Base-by-base conservation (phyloP, 2,797 vertebrate genomes). In the Manis crassicaudata region DNA sequence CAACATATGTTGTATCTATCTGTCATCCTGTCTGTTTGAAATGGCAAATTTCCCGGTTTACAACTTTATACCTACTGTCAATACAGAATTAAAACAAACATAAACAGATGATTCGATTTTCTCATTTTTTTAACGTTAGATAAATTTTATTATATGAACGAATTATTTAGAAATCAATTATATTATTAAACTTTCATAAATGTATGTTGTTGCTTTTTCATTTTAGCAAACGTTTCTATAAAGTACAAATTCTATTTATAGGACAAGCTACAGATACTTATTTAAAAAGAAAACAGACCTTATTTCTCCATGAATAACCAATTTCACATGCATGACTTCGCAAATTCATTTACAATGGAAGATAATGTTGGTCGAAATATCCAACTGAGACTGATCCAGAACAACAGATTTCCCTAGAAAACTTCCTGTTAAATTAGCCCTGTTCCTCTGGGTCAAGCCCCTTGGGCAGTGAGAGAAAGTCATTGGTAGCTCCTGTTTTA, bases 171-270 rank as follows among this genome's bases (percentile, higher is more conserved):
- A 46, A 46, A 46, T 46, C 46, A 46, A 46, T 46, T 46, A 46
- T 46, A 12, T 46, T 46, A 46, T 46, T 46, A 46, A 46, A 46
- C 46, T 46, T 46, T 11, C 46, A 46, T 46, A 46, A 46, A 46
- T 46, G 46, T 46, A 46, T 46, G 46, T 46, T 46, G 46, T 81
- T 35, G 52, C 80, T 35, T 65, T 46, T 75, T n/a, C 6, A 84
- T 67, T 46, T 79, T 75, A 95, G 35, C 21, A 79, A 76, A 81
- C 3, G 3, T 90, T 75, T 92, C 84, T 94, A 76, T 60, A 97
- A 88, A 81, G 37, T 32, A 52, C 32, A 94, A 92, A 73, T 93
- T 11, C 10, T 88, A 88, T 90, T 88, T 85, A 68, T 20, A 92
- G 81, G 82, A 52, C 27, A 89, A 85, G n/a, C 35, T 88, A 88